phyloP scores from a whole-genome alignment of 2,888 invertebrate species.

The Drosophila anomalata region DNA sequence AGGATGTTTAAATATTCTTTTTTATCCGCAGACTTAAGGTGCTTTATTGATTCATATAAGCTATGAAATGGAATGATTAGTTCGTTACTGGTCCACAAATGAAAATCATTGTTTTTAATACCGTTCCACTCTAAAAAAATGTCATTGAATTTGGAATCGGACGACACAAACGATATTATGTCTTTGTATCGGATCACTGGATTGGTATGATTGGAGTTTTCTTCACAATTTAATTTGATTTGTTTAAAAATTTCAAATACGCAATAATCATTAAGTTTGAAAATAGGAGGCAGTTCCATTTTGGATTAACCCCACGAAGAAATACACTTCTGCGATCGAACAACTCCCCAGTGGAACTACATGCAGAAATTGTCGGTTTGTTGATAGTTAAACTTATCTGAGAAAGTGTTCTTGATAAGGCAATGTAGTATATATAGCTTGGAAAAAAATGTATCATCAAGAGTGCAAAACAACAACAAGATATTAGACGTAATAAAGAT shows the following conservation, averaged over 20 bases:
- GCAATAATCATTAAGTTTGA: not conserved
- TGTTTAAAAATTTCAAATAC: slow-evolving; percentile 1
- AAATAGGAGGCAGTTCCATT: not conserved
- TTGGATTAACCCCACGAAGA: not conserved
- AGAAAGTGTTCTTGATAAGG: not conserved
- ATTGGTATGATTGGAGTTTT: not conserved
- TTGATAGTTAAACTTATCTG: not conserved
- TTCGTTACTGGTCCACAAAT: not conserved
- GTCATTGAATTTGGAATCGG: not conserved
- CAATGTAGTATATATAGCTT: not conserved
- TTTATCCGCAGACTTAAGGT: not conserved
- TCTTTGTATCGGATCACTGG: slow-evolving; percentile 7
- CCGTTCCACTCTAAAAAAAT: not conserved
- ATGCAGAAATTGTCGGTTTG: not conserved
- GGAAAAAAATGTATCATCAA: no score
- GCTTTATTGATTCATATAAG: not conserved
- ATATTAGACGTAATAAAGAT: no score
- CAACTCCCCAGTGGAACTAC: not conserved
- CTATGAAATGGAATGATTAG: not conserved
- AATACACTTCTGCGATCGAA: not conserved
- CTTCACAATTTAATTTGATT: slow-evolving; percentile 5
- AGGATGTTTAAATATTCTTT: not conserved
- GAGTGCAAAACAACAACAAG: no score
- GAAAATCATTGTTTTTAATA: not conserved
- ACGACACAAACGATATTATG: slow-evolving; percentile 1